These are phyloP conservation scores for Taenaris catops DNA, from an alignment of 2,888 invertebrate genomes.

Conservation along the genomic window DNA sequence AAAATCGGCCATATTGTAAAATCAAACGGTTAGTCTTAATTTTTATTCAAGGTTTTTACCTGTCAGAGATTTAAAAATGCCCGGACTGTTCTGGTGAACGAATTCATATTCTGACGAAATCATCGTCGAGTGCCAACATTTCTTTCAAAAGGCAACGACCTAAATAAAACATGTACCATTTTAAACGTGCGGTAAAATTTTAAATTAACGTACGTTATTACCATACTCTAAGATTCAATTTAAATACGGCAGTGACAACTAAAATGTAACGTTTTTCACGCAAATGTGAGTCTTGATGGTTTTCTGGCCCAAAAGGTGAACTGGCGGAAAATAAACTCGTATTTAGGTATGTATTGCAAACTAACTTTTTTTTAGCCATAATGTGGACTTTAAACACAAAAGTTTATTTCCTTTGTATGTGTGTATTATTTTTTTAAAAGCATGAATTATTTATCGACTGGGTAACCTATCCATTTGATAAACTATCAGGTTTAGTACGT, in stretches of 20 bases:
- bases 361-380: neutral
- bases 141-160: conserved; percentile 71
- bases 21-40: neutral
- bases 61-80: conserved; percentile 21
- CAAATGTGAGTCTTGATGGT: conserved; percentile 33
- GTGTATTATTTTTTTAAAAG: too few relatives aligned
- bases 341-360: conserved; percentile 2
- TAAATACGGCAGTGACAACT: conserved; percentile 9
- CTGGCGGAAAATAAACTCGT: conserved; percentile 36
- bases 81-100: conserved; percentile 52
- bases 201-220: conserved; percentile 20
- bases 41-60: conserved; percentile 19
- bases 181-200: conserved; percentile 24
- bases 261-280: conserved; percentile 5
- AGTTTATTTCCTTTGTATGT: too few relatives aligned
- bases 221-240: conserved; percentile 29
- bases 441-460: too few relatives aligned
- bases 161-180: conserved; percentile 36
- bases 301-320: conserved; percentile 46
- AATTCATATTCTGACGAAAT: conserved; percentile 66
- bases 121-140: conserved; percentile 64
- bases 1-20: neutral
- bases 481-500: too few relatives aligned
- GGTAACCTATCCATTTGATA: too few relatives aligned
- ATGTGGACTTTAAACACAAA: too few relatives aligned